Conservation (phyloP, 1,140 invertebrate genomes). For the Mactra quadrangularis region DNA sequence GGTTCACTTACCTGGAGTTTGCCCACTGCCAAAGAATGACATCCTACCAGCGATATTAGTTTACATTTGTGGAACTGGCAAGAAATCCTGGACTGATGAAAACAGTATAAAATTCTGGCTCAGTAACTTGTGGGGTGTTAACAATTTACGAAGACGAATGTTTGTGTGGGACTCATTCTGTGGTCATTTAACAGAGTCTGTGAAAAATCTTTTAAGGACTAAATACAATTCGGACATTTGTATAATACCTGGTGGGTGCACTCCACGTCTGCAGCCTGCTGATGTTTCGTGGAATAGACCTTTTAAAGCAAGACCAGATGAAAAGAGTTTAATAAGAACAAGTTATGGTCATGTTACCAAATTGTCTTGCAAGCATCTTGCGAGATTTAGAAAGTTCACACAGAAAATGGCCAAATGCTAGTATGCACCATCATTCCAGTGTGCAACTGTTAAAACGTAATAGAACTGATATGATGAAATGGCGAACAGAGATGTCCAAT, state of each 20-base stretch:
- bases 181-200: conserved; percentile 2
- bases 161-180: conserved; percentile 18
- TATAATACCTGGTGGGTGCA: conserved; percentile 49
- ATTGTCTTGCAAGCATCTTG: too few species aligned
- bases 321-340: too few species aligned
- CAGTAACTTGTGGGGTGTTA: conserved; percentile 3
- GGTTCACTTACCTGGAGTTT: conserved; percentile 14
- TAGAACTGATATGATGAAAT: too few species aligned
- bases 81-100: conserved; percentile 37
- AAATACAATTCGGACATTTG: conserved; percentile 12
- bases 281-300: conserved; percentile 44
- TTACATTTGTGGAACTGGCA: conserved; percentile 5
- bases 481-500: too few species aligned
- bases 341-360: too few species aligned
- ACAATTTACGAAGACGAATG: background rate
- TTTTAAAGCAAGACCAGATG: conserved; percentile 8
- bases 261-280: conserved; percentile 22
- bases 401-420: too few species aligned
- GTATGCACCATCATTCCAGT: too few species aligned
- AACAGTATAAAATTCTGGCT: conserved; percentile 11
- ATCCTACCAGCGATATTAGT: background rate
- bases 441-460: too few species aligned
- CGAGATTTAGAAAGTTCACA: too few species aligned
- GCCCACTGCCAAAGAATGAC: conserved; percentile 9
- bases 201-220: conserved; percentile 17